These are phyloP conservation scores for Epizoanthus ramosus DNA, from an alignment of 92 coral and sea anemone genomes.

Conservation along the genomic window DNA sequence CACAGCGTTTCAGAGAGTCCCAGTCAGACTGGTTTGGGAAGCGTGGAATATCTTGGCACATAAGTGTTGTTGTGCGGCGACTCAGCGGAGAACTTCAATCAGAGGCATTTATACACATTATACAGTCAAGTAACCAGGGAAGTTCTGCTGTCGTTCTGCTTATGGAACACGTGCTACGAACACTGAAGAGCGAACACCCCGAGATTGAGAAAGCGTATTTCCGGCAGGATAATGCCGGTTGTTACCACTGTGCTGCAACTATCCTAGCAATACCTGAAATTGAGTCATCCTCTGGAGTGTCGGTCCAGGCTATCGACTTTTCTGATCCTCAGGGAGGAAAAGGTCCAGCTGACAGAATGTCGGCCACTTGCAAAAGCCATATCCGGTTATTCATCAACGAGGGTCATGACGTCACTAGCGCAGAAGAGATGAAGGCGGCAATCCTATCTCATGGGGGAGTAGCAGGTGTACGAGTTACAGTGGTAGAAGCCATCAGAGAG, in stretches of 20 bases:
- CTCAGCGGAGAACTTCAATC: conserved; percentile 34
- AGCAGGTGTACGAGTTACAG: conserved; percentile 15
- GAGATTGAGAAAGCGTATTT: conserved; percentile 26
- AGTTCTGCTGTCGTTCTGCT: conserved; percentile 32
- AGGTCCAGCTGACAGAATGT: conserved; percentile 14
- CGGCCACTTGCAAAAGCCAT: conserved; percentile 9
- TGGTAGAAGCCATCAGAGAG: conserved; percentile 16
- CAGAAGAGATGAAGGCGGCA: conserved; percentile 24
- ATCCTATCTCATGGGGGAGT: conserved; percentile 30
- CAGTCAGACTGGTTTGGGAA: conserved; percentile 41
- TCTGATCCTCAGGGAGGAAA: conserved; percentile 2
- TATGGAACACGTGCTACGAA: conserved; percentile 36
- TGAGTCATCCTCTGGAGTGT: conserved; percentile 6
- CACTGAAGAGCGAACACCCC: conserved; percentile 35
- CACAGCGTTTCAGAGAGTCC: conserved; percentile 41
- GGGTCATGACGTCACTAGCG: conserved; percentile 40
- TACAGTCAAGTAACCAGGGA: conserved; percentile 44
- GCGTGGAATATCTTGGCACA: conserved; percentile 40
- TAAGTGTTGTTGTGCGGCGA: conserved; percentile 40
- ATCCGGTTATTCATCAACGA: conserved; percentile 36
- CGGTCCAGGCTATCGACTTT: not conserved
- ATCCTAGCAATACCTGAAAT: conserved; percentile 21
- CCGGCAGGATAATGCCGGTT: conserved; percentile 49
- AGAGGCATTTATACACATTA: conserved; percentile 38
- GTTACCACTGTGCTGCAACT: conserved; percentile 41